These are phyloP conservation scores for Aphidius ervi DNA, from an alignment of 1,140 invertebrate genomes.

Conservation along the genomic window DNA sequence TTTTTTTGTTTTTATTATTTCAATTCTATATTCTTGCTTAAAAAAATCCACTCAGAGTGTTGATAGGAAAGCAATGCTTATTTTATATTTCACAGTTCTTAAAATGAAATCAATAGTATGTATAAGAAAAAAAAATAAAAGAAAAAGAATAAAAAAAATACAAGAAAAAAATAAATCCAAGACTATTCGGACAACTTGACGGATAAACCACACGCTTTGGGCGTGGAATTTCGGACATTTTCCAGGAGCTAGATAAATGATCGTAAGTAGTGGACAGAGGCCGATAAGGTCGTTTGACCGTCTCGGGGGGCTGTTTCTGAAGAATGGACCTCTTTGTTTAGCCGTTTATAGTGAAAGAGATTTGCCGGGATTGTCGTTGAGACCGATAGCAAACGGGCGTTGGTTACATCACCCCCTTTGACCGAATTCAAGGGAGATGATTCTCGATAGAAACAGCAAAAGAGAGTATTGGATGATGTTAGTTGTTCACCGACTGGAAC, in stretches of 20 bases:
- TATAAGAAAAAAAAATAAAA: conserved; percentile 1
- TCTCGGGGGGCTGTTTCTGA: conserved; percentile 32
- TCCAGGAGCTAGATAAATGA: conserved; percentile 48
- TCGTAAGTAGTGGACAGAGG: conserved; percentile 46
- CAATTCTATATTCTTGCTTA: too few relatives aligned
- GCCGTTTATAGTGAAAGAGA: conserved; percentile 55
- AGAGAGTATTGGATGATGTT: not conserved
- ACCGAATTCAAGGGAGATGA: not conserved
- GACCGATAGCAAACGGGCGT: conserved; percentile 35
- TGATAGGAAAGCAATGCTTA: too few relatives aligned
- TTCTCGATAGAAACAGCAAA: not conserved
- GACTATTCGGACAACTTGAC: not conserved
- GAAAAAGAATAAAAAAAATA: conserved; percentile 1
- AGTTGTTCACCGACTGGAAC: not conserved
- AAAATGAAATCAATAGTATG: not conserved
- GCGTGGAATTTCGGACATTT: not conserved
- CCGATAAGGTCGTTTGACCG: conserved; percentile 41
- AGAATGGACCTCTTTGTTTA: conserved; percentile 55
- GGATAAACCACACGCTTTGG: conserved; percentile 7
- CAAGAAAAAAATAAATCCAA: not conserved
- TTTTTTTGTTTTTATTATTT: too few relatives aligned
- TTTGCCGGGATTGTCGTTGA: conserved; percentile 47
- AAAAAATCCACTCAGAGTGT: too few relatives aligned
- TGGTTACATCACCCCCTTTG: not conserved
- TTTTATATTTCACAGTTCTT: too few relatives aligned